Conservation (phyloP, 2,113 vertebrate genomes). For the Excalfactoria chinensis region DNA sequence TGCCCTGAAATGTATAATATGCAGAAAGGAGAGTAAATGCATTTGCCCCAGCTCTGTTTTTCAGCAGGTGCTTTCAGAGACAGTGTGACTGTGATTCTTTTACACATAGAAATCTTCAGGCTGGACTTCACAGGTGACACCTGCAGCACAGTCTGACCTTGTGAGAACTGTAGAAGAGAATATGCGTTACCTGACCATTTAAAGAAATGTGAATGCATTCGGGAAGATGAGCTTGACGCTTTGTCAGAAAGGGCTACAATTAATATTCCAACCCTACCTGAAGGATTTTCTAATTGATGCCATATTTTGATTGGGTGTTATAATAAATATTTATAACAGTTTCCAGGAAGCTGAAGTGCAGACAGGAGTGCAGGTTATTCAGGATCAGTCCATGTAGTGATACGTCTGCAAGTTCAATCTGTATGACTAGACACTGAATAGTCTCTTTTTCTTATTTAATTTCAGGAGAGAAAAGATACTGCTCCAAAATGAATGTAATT, state of each 20-base stretch:
- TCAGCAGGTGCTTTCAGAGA: neutral
- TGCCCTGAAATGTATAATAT: neutral
- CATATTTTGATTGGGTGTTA: conserved; percentile 13
- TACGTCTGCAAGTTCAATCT: conserved; percentile 10
- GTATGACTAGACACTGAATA: conserved; percentile 31
- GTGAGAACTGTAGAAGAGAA: neutral
- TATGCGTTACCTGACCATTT: neutral
- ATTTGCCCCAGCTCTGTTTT: neutral
- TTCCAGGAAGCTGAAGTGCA: conserved; percentile 21
- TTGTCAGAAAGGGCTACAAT: neutral
- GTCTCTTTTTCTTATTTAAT: neutral
- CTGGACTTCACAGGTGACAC: neutral
- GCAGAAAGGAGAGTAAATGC: neutral
- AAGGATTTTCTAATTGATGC: conserved; percentile 43
- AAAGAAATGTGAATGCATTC: neutral
- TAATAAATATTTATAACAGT: conserved; percentile 19
- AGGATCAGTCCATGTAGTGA: neutral
- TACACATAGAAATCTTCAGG: neutral
- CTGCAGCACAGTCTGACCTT: neutral
- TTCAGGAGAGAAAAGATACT: conserved; percentile 7
- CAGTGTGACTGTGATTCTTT: neutral
- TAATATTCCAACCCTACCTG: conserved; percentile 45
- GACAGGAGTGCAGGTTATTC: conserved; percentile 30
- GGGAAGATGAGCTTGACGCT: neutral
- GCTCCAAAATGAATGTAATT: neutral